Percentiles rank a stretch among this genome's conserved stretches.
Conservation (phyloP, 2,888 invertebrate species). For the Cosmia trapezina region DNA sequence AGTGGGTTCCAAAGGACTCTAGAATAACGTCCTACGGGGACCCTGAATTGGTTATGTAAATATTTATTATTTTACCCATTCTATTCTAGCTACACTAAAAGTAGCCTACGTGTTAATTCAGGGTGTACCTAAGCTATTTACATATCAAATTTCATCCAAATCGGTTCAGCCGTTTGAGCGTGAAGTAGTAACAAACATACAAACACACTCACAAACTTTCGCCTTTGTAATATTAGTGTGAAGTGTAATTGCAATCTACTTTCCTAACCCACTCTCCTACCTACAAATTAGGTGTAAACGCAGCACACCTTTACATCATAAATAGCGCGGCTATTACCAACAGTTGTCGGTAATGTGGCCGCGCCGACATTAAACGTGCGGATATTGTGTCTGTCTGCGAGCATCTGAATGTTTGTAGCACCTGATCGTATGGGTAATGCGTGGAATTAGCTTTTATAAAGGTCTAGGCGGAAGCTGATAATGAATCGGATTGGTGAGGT, state of each 20-base stretch:
- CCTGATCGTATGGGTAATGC: slow-evolving; percentile 56
- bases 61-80: too few relatives aligned
- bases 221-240: too few relatives aligned
- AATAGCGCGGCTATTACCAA: slow-evolving; percentile 73
- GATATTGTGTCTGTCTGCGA: slow-evolving; percentile 66
- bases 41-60: too few relatives aligned
- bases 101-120: too few relatives aligned
- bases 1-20: too few relatives aligned
- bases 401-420: slow-evolving; percentile 61
- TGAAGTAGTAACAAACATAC: too few relatives aligned
- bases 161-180: too few relatives aligned
- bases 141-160: too few relatives aligned
- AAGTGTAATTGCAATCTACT: slow-evolving; percentile 2
- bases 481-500: slow-evolving; percentile 10
- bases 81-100: too few relatives aligned
- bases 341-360: slow-evolving; percentile 75
- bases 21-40: too few relatives aligned
- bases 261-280: slow-evolving; percentile 16
- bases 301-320: slow-evolving; percentile 76
- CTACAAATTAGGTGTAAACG: slow-evolving; percentile 43
- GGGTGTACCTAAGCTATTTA: too few relatives aligned
- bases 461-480: neutral
- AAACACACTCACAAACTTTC: too few relatives aligned
- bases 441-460: slow-evolving; percentile 40
- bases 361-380: slow-evolving; percentile 66